These are phyloP conservation scores for Torymus tubicola DNA, from an alignment of 2,888 invertebrate species.

Conservation along the genomic window DNA sequence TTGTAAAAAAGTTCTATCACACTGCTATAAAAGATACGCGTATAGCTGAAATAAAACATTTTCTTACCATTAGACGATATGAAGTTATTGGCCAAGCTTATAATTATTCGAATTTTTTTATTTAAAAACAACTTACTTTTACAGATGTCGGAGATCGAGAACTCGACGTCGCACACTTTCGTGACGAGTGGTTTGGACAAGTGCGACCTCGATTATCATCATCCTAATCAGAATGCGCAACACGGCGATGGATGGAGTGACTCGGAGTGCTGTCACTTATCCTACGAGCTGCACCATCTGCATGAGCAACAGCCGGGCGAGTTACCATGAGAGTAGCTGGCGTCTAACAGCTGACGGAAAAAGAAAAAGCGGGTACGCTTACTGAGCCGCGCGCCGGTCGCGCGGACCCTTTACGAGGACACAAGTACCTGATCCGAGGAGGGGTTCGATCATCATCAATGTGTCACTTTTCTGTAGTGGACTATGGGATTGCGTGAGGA, in stretches of 20 bases:
- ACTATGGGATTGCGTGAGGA: no score
- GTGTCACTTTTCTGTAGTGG: no score
- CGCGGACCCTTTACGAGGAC: neutral
- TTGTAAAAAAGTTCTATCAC: no score
- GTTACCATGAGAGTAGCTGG: constrained; percentile 22
- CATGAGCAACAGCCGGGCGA: constrained; percentile 57
- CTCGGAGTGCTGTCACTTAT: constrained; percentile 72
- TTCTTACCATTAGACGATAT: no score
- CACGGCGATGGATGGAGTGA: constrained; percentile 72
- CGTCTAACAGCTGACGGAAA: no score
- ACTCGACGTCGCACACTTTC: neutral
- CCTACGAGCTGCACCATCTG: constrained; percentile 72
- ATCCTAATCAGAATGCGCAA: no score
- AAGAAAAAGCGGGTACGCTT: no score
- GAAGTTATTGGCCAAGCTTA: no score
- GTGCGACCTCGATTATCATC: neutral
- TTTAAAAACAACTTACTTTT: neutral
- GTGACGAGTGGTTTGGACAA: neutral
- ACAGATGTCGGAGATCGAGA: constrained; percentile 52
- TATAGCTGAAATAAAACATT: no score
- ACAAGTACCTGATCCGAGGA: constrained; percentile 18
- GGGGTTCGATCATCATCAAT: no score
- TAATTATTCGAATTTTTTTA: no score
- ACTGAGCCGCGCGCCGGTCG: neutral
- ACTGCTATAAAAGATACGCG: no score